A percentile compares a stretch with the other conserved stretches of the same genome.
These are phyloP conservation scores for Lepidurus couesii DNA, from an alignment of 1,140 invertebrate species.

Conservation along the genomic window DNA sequence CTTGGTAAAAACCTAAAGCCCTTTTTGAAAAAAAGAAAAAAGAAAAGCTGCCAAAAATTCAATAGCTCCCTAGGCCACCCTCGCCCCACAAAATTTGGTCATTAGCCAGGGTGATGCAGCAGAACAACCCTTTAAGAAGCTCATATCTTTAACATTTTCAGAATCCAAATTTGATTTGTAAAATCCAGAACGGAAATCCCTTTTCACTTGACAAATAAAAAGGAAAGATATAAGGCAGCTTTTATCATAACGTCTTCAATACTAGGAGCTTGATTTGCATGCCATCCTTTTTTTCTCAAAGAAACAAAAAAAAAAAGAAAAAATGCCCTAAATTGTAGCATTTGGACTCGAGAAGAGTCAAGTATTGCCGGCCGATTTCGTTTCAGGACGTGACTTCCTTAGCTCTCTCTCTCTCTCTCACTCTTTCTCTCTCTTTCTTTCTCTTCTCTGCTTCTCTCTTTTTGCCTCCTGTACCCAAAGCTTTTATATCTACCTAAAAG, in stretches of 20 bases:
- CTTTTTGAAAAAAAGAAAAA: background rate
- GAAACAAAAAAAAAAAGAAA: background rate
- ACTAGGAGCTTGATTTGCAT: slow-evolving; percentile 3
- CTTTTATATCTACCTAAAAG: slow-evolving; percentile 22
- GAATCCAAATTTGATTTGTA: background rate
- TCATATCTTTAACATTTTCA: background rate
- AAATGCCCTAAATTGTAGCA: slow-evolving; percentile 14
- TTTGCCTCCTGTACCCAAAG: background rate
- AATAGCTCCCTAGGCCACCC: background rate
- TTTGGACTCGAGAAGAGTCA: background rate
- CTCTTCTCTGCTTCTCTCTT: background rate
- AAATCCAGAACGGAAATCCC: background rate
- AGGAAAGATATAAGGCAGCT: background rate
- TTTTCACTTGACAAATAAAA: background rate
- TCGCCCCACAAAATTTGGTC: background rate
- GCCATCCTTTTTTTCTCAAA: background rate
- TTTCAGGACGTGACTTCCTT: slow-evolving; percentile 15
- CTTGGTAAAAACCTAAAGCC: background rate
- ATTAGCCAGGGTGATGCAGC: slow-evolving; percentile 12
- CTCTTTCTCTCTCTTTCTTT: background rate
- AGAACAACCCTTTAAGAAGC: background rate
- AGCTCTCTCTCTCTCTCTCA: background rate
- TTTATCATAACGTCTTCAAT: background rate
- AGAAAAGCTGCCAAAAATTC: background rate
- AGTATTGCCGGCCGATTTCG: slow-evolving; percentile 8